Percentiles rank a stretch among this genome's conserved stretches.
Evolutionary conservation across 2,113 vertebrate genomes (phyloP).

Genomic region (Nibea albiflora): DNA sequence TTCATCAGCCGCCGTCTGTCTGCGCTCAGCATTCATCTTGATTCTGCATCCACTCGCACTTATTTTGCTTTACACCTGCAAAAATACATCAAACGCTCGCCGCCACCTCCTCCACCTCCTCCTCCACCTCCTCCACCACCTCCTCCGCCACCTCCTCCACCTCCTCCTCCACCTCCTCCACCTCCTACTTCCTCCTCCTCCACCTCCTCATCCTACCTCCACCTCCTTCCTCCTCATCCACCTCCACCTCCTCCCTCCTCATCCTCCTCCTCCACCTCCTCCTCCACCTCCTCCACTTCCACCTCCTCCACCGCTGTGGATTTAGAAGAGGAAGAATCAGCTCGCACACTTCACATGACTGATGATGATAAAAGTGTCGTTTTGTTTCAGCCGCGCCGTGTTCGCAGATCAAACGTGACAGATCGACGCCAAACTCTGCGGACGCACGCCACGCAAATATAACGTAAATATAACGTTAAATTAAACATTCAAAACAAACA

Average conservation of each 20-base stretch:
- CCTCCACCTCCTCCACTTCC: rapidly evolving
- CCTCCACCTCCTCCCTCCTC: neutral
- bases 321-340: conserved; percentile 34
- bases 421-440: neutral
- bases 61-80: conserved; percentile 65
- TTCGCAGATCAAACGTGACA: conserved; percentile 20
- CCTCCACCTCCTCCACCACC: neutral
- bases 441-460: neutral
- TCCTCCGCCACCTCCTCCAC: too few species aligned
- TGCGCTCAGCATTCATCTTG: conserved; percentile 77
- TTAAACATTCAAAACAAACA: conserved; percentile 35
- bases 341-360: conserved; percentile 32
- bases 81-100: conserved; percentile 61
- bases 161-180: too few species aligned
- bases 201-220: rapidly evolving
- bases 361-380: conserved; percentile 61
- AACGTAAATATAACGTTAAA: neutral
- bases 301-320: neutral
- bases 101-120: neutral
- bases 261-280: too few species aligned
- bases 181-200: neutral
- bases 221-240: too few species aligned
- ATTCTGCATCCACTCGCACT: conserved; percentile 77
- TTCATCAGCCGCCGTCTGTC: conserved; percentile 62
- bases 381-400: neutral